These are phyloP conservation scores for Ichneumoninae sp. DNA, from an alignment of 2,888 invertebrate genomes.

Conservation along the genomic window DNA sequence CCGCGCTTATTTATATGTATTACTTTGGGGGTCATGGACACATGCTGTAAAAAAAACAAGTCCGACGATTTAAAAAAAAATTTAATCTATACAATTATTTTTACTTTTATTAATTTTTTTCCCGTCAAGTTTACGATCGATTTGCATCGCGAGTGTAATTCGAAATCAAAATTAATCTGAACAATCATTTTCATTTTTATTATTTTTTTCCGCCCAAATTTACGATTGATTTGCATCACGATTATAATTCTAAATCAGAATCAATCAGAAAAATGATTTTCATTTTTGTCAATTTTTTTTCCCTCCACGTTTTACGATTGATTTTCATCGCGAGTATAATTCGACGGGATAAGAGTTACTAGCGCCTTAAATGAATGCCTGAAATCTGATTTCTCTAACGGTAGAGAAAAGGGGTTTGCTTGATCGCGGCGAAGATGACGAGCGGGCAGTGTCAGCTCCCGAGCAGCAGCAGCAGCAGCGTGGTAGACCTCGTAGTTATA, in stretches of 20 bases:
- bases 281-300: background rate
- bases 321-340: background rate
- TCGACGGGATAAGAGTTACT: background rate
- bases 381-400: slow-evolving; percentile 47
- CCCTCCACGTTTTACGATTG: background rate
- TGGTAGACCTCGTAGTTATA: slow-evolving; percentile 39
- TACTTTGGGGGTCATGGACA: background rate
- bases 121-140: too few species aligned
- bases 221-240: too few species aligned
- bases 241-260: background rate
- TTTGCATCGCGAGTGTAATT: too few species aligned
- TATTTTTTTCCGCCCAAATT: too few species aligned
- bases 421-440: slow-evolving; percentile 36
- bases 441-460: slow-evolving; percentile 3
- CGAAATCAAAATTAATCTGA: too few species aligned
- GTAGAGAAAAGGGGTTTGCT: slow-evolving; percentile 33
- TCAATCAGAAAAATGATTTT: background rate
- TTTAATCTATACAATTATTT: background rate
- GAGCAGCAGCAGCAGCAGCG: slow-evolving; percentile 5
- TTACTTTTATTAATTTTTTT: background rate
- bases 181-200: too few species aligned
- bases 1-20: background rate
- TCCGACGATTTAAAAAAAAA: background rate
- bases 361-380: background rate
- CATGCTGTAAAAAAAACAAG: background rate